These are phyloP conservation scores for Xenotilapia longispinis DNA, from an alignment of 2,113 vertebrate genomes.

Conservation along the genomic window DNA sequence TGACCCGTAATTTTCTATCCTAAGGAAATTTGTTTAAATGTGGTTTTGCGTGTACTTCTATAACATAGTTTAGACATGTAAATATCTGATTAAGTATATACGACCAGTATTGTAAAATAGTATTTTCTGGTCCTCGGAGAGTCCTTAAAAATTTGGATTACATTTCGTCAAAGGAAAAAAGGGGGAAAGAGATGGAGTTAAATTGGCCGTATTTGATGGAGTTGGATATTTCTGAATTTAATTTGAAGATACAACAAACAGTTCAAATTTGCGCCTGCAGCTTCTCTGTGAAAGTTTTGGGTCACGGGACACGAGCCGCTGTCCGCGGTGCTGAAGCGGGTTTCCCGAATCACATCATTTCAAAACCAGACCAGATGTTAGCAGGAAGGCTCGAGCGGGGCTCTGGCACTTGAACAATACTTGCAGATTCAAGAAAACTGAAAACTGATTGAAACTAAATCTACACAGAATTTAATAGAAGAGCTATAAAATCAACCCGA, in stretches of 20 bases:
- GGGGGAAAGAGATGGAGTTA: neutral
- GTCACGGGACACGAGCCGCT: conserved; percentile 46
- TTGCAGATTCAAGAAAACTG: neutral
- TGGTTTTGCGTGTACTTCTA: neutral
- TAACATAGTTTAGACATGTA: neutral
- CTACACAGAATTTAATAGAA: neutral
- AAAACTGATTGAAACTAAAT: neutral
- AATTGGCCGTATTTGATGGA: neutral
- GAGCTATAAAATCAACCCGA: neutral
- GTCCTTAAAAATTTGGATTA: neutral
- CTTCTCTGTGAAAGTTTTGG: neutral
- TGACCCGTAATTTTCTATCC: neutral
- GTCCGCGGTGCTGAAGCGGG: conserved; percentile 74
- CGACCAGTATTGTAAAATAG: neutral
- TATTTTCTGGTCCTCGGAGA: neutral
- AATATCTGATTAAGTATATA: neutral
- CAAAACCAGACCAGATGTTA: neutral
- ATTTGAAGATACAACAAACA: neutral
- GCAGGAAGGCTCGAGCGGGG: neutral
- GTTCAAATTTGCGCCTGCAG: neutral
- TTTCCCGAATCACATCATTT: neutral
- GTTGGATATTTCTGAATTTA: neutral
- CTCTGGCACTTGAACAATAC: neutral
- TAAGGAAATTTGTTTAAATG: neutral
- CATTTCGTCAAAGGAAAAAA: neutral